Percentiles rank a stretch among this genome's conserved stretches.
These are phyloP conservation scores for Ariopsis seemanni DNA, from an alignment of 2,113 vertebrate genomes.

Conservation along the genomic window DNA sequence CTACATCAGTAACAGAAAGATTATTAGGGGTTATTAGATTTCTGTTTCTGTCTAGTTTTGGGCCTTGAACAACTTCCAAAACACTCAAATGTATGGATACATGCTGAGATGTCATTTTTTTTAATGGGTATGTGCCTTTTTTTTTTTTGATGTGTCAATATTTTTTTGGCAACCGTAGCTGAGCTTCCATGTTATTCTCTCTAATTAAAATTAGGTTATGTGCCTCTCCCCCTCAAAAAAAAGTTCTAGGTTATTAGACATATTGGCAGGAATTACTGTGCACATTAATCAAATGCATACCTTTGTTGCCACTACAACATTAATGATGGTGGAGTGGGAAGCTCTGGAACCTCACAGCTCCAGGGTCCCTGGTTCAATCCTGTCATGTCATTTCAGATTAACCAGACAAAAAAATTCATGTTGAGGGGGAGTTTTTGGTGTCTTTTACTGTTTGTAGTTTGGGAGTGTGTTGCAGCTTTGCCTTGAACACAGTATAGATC, in stretches of 20 bases:
- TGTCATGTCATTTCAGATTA: too few species aligned
- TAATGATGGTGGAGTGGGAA: too few species aligned
- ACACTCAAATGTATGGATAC: neutral
- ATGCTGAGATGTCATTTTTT: neutral
- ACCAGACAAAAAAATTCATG: neutral
- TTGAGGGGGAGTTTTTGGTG: neutral
- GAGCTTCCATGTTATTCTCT: too few species aligned
- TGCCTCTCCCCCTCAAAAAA: too few species aligned
- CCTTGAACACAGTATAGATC: neutral
- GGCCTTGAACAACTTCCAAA: neutral
- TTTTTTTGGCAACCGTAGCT: neutral
- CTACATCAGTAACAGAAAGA: neutral
- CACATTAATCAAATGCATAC: neutral
- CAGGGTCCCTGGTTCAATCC: too few species aligned
- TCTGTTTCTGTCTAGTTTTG: neutral
- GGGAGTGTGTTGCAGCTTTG: neutral
- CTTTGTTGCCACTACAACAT: too few species aligned
- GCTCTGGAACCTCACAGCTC: too few species aligned
- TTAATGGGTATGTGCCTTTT: neutral
- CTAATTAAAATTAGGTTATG: too few species aligned
- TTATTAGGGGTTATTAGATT: neutral
- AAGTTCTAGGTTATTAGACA: too few species aligned
- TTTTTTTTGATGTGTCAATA: neutral
- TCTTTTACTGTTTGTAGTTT: neutral
- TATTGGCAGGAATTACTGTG: too few species aligned